Conservation (phyloP, 2,113 vertebrate species). For the Lepisosteus osseus region DNA sequence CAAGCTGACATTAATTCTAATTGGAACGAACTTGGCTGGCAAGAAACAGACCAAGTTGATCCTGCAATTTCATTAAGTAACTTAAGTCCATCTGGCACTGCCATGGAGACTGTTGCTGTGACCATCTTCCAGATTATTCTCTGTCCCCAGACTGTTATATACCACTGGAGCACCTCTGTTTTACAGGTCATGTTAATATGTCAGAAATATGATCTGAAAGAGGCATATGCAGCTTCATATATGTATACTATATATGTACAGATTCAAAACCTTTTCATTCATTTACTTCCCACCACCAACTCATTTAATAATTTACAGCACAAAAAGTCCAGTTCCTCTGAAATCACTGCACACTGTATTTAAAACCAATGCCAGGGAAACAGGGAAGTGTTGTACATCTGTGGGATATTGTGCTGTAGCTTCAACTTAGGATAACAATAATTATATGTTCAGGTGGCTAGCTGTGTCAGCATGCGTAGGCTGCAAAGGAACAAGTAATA, state of each 20-base stretch:
- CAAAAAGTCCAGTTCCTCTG: too few species aligned
- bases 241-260: not conserved
- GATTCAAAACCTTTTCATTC: not conserved
- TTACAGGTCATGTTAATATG: not conserved
- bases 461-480: too few species aligned
- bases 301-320: not conserved
- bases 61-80: conserved; percentile 23
- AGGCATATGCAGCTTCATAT: not conserved
- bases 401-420: conserved; percentile 58
- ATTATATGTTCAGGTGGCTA: conserved; percentile 39
- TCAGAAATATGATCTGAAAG: not conserved
- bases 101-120: not conserved
- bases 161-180: not conserved
- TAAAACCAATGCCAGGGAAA: not conserved
- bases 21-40: conserved; percentile 1
- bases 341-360: not conserved
- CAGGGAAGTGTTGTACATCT: conserved; percentile 39
- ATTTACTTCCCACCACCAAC: not conserved
- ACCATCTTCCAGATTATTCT: not conserved
- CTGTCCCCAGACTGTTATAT: not conserved
- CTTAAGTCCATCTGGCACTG: conserved; percentile 13
- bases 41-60: conserved; percentile 24
- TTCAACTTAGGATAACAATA: conserved; percentile 55
- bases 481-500: too few species aligned
- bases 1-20: conserved; percentile 9